Conservation (phyloP, 1,140 invertebrate genomes). For the Drosophila ficusphila region DNA sequence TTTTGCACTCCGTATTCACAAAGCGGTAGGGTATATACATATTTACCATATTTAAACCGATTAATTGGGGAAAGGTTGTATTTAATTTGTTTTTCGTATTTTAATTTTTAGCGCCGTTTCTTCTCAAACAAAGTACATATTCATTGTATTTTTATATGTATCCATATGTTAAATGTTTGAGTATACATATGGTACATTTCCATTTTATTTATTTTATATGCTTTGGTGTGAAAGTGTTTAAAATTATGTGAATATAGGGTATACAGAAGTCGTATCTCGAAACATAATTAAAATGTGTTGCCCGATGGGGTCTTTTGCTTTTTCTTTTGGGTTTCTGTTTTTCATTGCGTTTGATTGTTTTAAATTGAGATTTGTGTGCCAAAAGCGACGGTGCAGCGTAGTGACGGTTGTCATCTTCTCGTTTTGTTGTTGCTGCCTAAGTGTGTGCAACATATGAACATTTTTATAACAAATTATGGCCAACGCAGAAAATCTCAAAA, state of each 20-base stretch:
- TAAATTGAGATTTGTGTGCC: conserved; percentile 77
- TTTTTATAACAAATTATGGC: conserved; percentile 29
- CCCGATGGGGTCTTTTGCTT: conserved; percentile 15
- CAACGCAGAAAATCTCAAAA: conserved; percentile 22
- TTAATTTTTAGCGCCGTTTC: background rate
- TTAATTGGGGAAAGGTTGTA: too few species aligned
- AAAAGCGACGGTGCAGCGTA: conserved; percentile 47
- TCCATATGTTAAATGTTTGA: too few species aligned
- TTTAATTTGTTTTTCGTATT: background rate
- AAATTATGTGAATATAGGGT: conserved; percentile 10
- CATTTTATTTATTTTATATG: too few species aligned
- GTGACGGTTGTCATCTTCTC: conserved; percentile 20
- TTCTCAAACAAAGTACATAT: background rate
- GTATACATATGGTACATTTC: too few species aligned
- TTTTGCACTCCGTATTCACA: conserved; percentile 4
- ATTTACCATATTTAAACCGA: background rate
- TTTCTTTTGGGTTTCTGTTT: conserved; percentile 50
- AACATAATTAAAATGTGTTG: background rate
- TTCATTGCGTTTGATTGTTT: conserved; percentile 77
- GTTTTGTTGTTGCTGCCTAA: conserved; percentile 8
- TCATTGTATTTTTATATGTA: background rate
- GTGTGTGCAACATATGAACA: conserved; percentile 28
- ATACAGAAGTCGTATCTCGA: background rate
- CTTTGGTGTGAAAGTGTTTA: too few species aligned
- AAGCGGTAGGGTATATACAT: background rate